Percentiles rank a stretch among this genome's conserved stretches.
phyloP scores from a whole-genome alignment of 2,888 invertebrate species.

The Scaptomyza cyrtandrae region DNA sequence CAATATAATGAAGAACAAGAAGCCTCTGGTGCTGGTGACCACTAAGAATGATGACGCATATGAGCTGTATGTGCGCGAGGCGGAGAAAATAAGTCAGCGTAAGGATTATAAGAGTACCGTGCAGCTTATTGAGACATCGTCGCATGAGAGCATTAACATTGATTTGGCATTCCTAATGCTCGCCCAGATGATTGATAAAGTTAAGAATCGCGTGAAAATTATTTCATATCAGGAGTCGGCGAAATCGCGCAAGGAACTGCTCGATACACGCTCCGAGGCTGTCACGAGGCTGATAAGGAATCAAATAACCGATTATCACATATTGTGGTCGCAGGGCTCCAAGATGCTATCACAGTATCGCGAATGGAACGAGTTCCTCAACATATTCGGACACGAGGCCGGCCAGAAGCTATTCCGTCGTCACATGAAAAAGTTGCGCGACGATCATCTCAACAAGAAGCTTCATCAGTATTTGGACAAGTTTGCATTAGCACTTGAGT shows the following conservation, averaged over 20 bases:
- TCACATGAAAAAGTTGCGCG: slow-evolving; percentile 92
- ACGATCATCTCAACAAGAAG: slow-evolving; percentile 91
- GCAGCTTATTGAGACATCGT: slow-evolving; percentile 96
- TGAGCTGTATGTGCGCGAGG: slow-evolving; percentile 94
- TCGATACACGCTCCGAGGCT: slow-evolving; percentile 95
- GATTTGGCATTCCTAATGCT: slow-evolving; percentile 95
- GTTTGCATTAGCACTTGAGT: slow-evolving; percentile 90
- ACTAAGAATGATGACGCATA: slow-evolving; percentile 98
- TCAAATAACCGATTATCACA: slow-evolving; percentile 92
- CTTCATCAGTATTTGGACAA: slow-evolving; percentile 91
- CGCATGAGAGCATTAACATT: slow-evolving; percentile 98
- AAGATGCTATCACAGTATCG: slow-evolving; percentile 94
- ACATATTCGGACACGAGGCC: slow-evolving; percentile 94
- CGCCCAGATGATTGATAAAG: slow-evolving; percentile 96
- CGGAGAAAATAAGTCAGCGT: slow-evolving; percentile 93
- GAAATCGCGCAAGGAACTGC: slow-evolving; percentile 92
- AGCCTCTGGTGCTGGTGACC: slow-evolving; percentile 96
- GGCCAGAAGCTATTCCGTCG: slow-evolving; percentile 91
- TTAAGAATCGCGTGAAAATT: slow-evolving; percentile 89
- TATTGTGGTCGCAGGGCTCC: slow-evolving; percentile 93
- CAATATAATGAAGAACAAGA: slow-evolving; percentile 95
- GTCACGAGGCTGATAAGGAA: slow-evolving; percentile 94
- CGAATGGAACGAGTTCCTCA: slow-evolving; percentile 95
- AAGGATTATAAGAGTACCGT: slow-evolving; percentile 96
- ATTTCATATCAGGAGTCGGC: slow-evolving; percentile 93